phyloP scores from a whole-genome alignment of 2,113 vertebrate species.

The Indicator maculatus region DNA sequence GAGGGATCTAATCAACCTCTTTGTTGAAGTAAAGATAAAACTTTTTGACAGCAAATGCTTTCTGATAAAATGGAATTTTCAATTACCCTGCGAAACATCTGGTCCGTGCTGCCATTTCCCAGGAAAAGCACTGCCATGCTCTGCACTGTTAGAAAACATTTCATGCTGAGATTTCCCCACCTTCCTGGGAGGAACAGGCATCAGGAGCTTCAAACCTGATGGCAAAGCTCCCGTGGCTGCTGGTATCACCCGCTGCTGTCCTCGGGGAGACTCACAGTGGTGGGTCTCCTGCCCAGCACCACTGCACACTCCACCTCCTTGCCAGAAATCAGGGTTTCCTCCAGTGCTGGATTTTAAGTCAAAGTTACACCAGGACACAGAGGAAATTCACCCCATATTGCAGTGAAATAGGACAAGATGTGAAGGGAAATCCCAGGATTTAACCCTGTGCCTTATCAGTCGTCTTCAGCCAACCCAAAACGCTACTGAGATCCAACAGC shows the following conservation, averaged over 20 bases:
- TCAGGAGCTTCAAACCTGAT: background rate
- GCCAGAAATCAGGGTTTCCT: background rate
- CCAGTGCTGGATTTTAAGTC: background rate
- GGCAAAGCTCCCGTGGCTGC: accelerated
- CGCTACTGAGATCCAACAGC: background rate
- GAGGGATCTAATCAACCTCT: constrained; percentile 80
- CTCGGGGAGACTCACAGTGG: accelerated
- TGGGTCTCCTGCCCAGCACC: background rate
- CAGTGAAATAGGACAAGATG: background rate
- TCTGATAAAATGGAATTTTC: constrained; percentile 85
- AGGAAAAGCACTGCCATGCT: constrained; percentile 3
- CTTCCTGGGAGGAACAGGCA: background rate
- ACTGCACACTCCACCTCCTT: accelerated
- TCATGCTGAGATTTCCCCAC: constrained; percentile 29
- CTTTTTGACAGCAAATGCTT: constrained; percentile 81
- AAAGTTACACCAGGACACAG: accelerated
- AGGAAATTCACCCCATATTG: background rate
- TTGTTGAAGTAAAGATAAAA: constrained; percentile 84
- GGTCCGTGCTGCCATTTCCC: constrained; percentile 58
- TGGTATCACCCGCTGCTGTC: accelerated
- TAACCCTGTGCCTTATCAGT: background rate
- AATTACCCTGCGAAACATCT: constrained; percentile 80
- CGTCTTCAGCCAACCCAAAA: constrained; percentile 16
- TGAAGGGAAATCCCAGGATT: background rate
- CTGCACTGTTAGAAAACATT: constrained; percentile 61